Base-by-base conservation (phyloP, 2,888 invertebrate species). In the Nesidiocoris tenuis region DNA sequence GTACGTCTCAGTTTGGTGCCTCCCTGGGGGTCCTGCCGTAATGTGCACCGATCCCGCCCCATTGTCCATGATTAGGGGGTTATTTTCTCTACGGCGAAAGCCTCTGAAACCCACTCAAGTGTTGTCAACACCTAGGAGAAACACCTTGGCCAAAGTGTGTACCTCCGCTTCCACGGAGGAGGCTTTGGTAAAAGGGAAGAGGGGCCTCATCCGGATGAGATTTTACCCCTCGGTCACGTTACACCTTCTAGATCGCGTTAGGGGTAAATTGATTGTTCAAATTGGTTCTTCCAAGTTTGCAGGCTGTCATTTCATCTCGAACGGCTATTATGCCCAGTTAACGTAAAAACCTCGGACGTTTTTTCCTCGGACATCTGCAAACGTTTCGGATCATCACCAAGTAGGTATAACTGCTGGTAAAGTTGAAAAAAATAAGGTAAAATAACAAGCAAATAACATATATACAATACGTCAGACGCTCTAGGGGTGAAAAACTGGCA, bases 61-160 rank as follows among this genome's bases (percentile, higher is more conserved):
- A 59, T 70, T 70, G 70, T 70, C 54, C 54, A 18, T 70, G 70
- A 70, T 70, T 70, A 70, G 70, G 59, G 24, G 70, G 55, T 68
- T 56, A 56, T 70, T 70, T 59, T 57, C 25, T 16, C 25, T 59
- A 17, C n/a, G 54, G 55, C 12, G 12, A 39, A 59, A 59, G 19
- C 17, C 59, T 59, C 70, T 70, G 57, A 23, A 70, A 59, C 70
- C 59, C 25, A 70, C 70, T 70, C 70, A 61, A 70, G 70, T 70
- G 70, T 70, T 21, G 70, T 70, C 70, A 70, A 70, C 70, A 70
- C 70, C 70, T 70, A 25, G 55, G 59, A 70, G 70, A 70, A 67
- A 70, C 70, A 70, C 70, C 70, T 70, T 70, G 17, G 39, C 61
- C 25, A 39, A 39, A 39, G 39, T 39, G 39, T 39, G 39, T 39